Evolutionary conservation across 2,888 invertebrate genomes (phyloP).

Genomic region (Lasioglossum zephyrum): DNA sequence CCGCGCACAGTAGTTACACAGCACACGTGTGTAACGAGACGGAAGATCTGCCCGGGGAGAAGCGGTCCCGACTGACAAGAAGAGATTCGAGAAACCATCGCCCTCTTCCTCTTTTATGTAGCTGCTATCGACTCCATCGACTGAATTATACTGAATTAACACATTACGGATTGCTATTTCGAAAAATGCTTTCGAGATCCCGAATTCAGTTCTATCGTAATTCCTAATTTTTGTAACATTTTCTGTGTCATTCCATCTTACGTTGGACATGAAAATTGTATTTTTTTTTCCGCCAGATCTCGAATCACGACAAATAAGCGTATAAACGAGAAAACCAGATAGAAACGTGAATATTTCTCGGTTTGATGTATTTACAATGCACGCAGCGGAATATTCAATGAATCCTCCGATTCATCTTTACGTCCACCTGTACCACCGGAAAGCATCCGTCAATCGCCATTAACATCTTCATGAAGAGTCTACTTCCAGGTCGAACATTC

Average conservation of each 20-base stretch:
- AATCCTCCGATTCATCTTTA: slow-evolving; percentile 53
- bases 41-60: slow-evolving; percentile 69
- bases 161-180: not conserved
- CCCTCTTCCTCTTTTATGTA: slow-evolving; percentile 27
- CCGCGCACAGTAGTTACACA: slow-evolving; percentile 69
- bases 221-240: not conserved
- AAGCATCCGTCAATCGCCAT: slow-evolving; percentile 53
- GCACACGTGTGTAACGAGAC: slow-evolving; percentile 78
- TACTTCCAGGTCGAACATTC: slow-evolving; percentile 51
- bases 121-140: slow-evolving; percentile 47
- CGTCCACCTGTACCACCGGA: slow-evolving; percentile 31
- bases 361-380: not conserved
- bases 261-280: not conserved
- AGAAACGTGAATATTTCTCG: not conserved
- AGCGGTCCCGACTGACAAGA: slow-evolving; percentile 46
- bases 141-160: slow-evolving; percentile 18
- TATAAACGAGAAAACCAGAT: not conserved
- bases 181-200: no score
- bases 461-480: slow-evolving; percentile 58
- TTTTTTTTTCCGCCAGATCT: no score
- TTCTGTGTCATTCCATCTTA: not conserved
- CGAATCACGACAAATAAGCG: not conserved
- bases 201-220: not conserved
- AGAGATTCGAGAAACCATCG: slow-evolving; percentile 40
- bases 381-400: slow-evolving; percentile 43